These are phyloP conservation scores for Ailuropoda melanoleuca DNA, from an alignment of 2,113 vertebrate genomes.

Conservation along the genomic window DNA sequence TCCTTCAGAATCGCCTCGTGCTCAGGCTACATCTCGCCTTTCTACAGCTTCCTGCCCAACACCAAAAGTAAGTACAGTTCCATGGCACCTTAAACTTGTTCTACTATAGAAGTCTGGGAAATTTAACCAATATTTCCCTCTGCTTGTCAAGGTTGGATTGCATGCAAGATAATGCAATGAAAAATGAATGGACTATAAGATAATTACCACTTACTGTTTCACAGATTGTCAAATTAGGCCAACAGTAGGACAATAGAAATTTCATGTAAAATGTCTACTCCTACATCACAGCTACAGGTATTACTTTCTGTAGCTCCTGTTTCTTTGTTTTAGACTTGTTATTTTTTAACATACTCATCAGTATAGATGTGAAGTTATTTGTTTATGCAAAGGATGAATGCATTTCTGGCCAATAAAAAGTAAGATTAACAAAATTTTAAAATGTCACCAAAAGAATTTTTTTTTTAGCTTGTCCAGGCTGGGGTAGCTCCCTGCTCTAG, in stretches of 20 bases:
- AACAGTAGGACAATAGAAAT: constrained; percentile 64
- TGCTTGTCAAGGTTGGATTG: constrained; percentile 75
- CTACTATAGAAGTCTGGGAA: constrained; percentile 37
- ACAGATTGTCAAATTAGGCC: constrained; percentile 60
- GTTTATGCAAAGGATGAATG: constrained; percentile 61
- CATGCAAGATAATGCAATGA: constrained; percentile 74
- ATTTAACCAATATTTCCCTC: constrained; percentile 65
- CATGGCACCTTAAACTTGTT: constrained; percentile 56
- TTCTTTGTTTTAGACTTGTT: constrained; percentile 36
- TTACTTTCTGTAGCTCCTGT: constrained; percentile 46
- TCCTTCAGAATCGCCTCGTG: constrained; percentile 98
- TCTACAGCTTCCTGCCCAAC: constrained; percentile 99
- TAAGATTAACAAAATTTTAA: constrained; percentile 62
- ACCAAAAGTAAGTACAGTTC: constrained; percentile 94
- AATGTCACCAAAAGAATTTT: constrained; percentile 39
- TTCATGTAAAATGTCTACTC: constrained; percentile 42
- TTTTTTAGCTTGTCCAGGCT: constrained; percentile 75
- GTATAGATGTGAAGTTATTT: constrained; percentile 68
- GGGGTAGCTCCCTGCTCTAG: constrained; percentile 79
- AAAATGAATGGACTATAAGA: constrained; percentile 54
- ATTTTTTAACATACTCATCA: constrained; percentile 56
- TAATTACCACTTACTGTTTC: constrained; percentile 51
- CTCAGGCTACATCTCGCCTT: constrained; percentile 98
- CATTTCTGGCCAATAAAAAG: constrained; percentile 75
- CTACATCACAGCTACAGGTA: constrained; percentile 7